These are phyloP conservation scores for Rhizomys pruinosus DNA, from an alignment of 2,113 vertebrate genomes.

Conservation along the genomic window DNA sequence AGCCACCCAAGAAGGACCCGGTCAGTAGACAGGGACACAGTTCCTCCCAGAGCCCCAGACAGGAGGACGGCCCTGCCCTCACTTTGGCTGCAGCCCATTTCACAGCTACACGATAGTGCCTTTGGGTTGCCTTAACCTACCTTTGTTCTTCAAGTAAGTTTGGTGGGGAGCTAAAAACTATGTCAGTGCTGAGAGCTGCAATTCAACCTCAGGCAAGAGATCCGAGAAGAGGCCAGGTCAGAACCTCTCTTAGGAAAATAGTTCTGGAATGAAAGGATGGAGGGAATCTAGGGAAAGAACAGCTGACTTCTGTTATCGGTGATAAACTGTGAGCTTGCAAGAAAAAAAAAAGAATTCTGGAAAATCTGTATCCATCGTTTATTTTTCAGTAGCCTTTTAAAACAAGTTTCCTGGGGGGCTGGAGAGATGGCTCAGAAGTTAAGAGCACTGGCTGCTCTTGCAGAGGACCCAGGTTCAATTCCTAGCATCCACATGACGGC, in stretches of 20 bases:
- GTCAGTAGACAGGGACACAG: neutral
- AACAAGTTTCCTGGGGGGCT: neutral
- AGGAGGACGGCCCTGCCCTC: neutral
- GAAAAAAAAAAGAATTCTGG: neutral
- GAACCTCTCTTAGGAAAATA: neutral
- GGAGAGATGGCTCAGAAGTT: no score
- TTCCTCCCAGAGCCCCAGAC: neutral
- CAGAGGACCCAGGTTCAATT: no score
- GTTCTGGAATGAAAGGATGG: neutral
- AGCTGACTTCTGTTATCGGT: neutral
- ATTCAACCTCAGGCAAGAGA: neutral
- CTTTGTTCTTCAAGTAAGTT: neutral
- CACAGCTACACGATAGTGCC: neutral
- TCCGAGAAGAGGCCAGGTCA: neutral
- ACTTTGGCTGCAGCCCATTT: neutral
- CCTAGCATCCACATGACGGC: no score
- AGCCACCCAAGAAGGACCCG: neutral
- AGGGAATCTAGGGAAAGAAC: neutral
- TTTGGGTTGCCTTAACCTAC: neutral
- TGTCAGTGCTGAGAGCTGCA: neutral
- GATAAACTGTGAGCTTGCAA: neutral
- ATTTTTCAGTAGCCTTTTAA: neutral
- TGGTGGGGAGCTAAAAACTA: no score
- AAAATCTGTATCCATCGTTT: neutral
- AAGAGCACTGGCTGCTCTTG: no score